phyloP scores from a whole-genome alignment of 2,888 invertebrate species.

The Ellobium chinense region DNA sequence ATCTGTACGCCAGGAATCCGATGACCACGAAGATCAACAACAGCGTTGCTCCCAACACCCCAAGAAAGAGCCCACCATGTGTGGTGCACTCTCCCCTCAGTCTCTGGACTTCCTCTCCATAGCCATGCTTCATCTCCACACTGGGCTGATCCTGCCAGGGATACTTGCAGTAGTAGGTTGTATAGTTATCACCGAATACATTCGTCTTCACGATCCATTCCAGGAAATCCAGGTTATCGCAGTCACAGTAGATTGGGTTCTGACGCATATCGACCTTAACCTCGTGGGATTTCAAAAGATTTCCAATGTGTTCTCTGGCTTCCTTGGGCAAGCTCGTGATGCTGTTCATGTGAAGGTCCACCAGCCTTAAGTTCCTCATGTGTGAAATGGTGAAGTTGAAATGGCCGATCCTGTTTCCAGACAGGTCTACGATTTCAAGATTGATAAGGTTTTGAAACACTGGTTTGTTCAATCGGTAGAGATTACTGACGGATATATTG shows the following conservation, averaged over 20 bases:
- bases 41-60: slow-evolving; percentile 8
- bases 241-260: slow-evolving; percentile 47
- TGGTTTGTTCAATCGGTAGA: slow-evolving; percentile 4
- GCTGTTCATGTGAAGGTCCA: slow-evolving; percentile 37
- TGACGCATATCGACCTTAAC: slow-evolving; percentile 30
- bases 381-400: slow-evolving; percentile 21
- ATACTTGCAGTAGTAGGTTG: slow-evolving; percentile 37
- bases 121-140: neutral
- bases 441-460: slow-evolving; percentile 17
- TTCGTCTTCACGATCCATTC: slow-evolving; percentile 38
- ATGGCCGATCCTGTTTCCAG: slow-evolving; percentile 27
- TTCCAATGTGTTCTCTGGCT: slow-evolving; percentile 25
- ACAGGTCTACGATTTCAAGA: slow-evolving; percentile 29
- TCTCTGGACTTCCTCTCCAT: slow-evolving; percentile 5
- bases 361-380: slow-evolving; percentile 35
- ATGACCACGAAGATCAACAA: slow-evolving; percentile 11
- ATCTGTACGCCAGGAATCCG: slow-evolving; percentile 39
- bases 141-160: neutral
- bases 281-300: neutral
- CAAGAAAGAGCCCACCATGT: slow-evolving; percentile 34
- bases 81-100: slow-evolving; percentile 31
- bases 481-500: slow-evolving; percentile 35
- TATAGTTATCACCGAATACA: slow-evolving; percentile 25
- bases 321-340: slow-evolving; percentile 24
- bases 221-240: slow-evolving; percentile 45